Evolutionary conservation across 2,113 vertebrate genomes (phyloP).

Genomic region (Ranitomeya imitator): DNA sequence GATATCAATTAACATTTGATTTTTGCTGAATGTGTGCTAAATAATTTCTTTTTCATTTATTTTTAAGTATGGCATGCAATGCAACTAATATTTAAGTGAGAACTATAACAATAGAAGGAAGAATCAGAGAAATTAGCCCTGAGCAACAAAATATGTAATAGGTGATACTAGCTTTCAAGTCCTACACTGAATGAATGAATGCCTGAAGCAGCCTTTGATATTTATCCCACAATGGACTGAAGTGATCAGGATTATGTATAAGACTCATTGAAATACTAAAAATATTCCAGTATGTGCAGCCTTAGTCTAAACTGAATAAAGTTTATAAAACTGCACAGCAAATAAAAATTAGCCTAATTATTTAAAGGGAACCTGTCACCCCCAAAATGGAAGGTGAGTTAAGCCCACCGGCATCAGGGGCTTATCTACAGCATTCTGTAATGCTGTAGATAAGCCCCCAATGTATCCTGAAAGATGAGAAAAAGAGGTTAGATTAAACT

Average conservation of each 20-base stretch:
- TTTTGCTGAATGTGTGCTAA: neutral
- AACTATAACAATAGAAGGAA: neutral
- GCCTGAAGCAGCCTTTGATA: constrained; percentile 7
- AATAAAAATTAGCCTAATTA: neutral
- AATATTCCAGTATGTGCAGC: neutral
- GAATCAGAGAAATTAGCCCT: neutral
- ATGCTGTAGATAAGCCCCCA: too few species aligned
- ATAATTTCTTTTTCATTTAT: neutral
- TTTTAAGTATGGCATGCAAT: neutral
- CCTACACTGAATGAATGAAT: neutral
- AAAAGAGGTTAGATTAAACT: too few species aligned
- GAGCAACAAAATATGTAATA: neutral
- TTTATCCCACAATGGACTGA: neutral
- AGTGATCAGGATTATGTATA: neutral
- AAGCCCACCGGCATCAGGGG: too few species aligned
- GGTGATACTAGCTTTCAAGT: too few species aligned
- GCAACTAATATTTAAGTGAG: neutral
- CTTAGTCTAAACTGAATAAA: neutral
- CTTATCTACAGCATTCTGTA: too few species aligned
- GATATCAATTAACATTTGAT: neutral
- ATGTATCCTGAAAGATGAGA: too few species aligned
- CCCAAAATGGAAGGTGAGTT: too few species aligned
- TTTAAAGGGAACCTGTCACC: too few species aligned
- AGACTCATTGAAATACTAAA: neutral
- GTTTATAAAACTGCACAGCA: neutral